Percentiles rank a stretch among this genome's conserved stretches.
phyloP scores from a whole-genome alignment of 2,888 invertebrate genomes.

The Micropterix aruncella region DNA sequence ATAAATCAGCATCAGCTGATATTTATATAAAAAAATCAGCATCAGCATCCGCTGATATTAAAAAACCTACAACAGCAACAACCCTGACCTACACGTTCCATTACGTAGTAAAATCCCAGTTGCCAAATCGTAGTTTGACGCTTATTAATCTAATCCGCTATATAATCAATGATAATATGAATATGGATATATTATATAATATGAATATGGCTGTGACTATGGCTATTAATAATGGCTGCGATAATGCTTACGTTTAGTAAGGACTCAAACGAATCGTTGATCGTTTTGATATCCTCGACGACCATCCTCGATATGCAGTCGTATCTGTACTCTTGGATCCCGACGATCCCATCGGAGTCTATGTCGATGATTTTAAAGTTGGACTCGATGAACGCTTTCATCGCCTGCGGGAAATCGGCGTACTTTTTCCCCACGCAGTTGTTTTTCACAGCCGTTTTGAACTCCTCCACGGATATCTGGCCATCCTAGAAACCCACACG shows the following conservation, averaged over 20 bases:
- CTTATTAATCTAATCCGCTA: no score
- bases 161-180: no score
- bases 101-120: no score
- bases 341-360: slow-evolving; percentile 67
- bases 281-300: slow-evolving; percentile 56
- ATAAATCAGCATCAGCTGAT: no score
- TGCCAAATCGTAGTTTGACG: no score
- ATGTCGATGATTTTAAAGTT: slow-evolving; percentile 72
- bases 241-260: slow-evolving; percentile 65
- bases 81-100: no score
- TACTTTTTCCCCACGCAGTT: slow-evolving; percentile 66
- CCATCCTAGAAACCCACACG: slow-evolving; percentile 48
- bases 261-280: slow-evolving; percentile 66
- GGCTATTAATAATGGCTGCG: no score
- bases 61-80: no score
- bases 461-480: slow-evolving; percentile 66
- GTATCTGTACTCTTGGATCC: slow-evolving; percentile 67
- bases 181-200: no score
- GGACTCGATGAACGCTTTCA: slow-evolving; percentile 75
- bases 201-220: no score
- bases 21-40: no score
- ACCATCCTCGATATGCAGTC: slow-evolving; percentile 72
- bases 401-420: slow-evolving; percentile 70
- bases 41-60: no score
- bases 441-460: slow-evolving; percentile 65